A percentile compares a stretch with the other conserved stretches of the same genome.
phyloP scores from a whole-genome alignment of 2,888 invertebrate species.

The Drosophila nigricruria region DNA sequence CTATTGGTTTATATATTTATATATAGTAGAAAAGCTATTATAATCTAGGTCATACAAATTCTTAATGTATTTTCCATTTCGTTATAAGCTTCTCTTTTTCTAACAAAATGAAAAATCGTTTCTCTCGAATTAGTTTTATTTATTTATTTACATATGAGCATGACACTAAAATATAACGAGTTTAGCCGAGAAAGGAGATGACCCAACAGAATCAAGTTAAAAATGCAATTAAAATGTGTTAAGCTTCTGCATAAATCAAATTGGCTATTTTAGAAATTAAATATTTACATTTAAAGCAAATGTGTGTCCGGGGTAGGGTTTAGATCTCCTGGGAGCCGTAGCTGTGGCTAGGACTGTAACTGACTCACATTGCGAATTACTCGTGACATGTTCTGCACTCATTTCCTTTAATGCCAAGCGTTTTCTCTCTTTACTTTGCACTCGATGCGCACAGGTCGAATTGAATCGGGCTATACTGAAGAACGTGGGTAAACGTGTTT shows the following conservation, averaged over 20 bases:
- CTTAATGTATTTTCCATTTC: neutral
- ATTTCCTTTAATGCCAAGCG: constrained; percentile 55
- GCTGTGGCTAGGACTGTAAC: constrained; percentile 3
- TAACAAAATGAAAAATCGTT: neutral
- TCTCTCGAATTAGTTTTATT: neutral
- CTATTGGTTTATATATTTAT: neutral
- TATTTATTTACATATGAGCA: neutral
- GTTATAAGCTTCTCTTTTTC: neutral
- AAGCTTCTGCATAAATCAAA: constrained; percentile 29
- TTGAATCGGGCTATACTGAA: constrained; percentile 91
- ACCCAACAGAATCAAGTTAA: neutral
- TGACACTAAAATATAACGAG: neutral
- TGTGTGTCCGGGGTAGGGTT: constrained; percentile 3
- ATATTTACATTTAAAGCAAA: constrained; percentile 43
- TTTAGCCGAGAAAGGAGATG: neutral
- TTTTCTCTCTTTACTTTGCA: constrained; percentile 41
- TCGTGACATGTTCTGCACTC: constrained; percentile 20
- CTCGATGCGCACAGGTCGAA: constrained; percentile 86
- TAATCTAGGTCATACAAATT: neutral
- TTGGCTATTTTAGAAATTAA: constrained; percentile 36
- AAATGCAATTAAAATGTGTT: constrained; percentile 45
- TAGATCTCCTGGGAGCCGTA: neutral
- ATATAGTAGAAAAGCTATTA: neutral
- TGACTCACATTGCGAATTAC: neutral
- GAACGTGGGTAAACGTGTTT: constrained; percentile 90